These are phyloP conservation scores for Adoxophyes honmai DNA, from an alignment of 1,140 invertebrate genomes.

Conservation along the genomic window DNA sequence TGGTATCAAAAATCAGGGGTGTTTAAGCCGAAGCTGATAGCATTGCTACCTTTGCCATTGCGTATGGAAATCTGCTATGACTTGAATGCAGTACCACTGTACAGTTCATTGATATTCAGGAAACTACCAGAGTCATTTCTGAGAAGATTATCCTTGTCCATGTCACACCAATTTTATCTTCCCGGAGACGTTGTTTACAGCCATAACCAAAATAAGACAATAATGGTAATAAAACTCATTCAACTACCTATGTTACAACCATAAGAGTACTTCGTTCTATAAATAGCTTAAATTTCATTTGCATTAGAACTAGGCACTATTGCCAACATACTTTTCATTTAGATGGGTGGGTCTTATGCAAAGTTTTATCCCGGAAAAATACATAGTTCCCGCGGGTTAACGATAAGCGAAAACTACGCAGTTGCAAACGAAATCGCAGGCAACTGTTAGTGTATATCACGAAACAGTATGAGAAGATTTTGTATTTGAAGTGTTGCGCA, in stretches of 20 bases:
- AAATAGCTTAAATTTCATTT: slow-evolving; percentile 6
- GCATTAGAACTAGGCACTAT: background rate
- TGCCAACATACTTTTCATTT: too few relatives aligned
- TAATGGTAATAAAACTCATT: slow-evolving; percentile 51
- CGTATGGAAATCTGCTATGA: slow-evolving; percentile 71
- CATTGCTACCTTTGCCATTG: slow-evolving; percentile 55
- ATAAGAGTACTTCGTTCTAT: slow-evolving; percentile 11
- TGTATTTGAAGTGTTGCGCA: too few relatives aligned
- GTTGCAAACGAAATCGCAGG: too few relatives aligned
- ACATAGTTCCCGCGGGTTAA: too few relatives aligned
- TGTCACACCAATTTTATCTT: slow-evolving; percentile 68
- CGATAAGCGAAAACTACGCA: too few relatives aligned
- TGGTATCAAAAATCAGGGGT: slow-evolving; percentile 72
- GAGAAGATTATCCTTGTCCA: slow-evolving; percentile 63
- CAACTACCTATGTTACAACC: slow-evolving; percentile 5
- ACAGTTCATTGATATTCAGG: slow-evolving; percentile 67
- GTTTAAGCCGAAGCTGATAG: slow-evolving; percentile 58
- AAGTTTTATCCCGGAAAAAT: too few relatives aligned
- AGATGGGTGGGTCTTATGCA: too few relatives aligned
- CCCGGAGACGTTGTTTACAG: slow-evolving; percentile 68
- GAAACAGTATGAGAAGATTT: too few relatives aligned
- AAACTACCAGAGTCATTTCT: slow-evolving; percentile 68
- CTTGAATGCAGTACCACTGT: slow-evolving; percentile 67
- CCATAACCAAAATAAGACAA: slow-evolving; percentile 67
- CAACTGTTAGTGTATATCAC: too few relatives aligned